Evolutionary conservation across 2,888 invertebrate species (phyloP).

Genomic region (Tupiocoris notatus): DNA sequence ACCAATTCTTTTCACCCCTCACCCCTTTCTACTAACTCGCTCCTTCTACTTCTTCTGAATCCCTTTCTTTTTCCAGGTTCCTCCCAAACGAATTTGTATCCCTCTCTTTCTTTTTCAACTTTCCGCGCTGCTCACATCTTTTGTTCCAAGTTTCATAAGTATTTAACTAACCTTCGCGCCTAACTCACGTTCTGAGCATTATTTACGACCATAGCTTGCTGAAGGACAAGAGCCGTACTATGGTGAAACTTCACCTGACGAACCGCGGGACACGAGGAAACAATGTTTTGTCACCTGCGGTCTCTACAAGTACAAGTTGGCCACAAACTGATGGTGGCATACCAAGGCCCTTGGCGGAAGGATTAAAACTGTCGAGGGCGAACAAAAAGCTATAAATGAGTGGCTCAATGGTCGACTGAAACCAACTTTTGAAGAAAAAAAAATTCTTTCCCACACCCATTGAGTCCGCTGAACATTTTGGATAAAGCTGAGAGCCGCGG

Average conservation of each 20-base stretch:
- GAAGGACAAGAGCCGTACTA: neutral
- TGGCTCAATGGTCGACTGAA: too few species aligned
- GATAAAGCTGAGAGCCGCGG: too few species aligned
- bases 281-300: neutral
- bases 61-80: neutral
- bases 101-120: conserved; percentile 26
- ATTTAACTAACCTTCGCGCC: conserved; percentile 41
- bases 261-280: neutral
- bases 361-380: neutral
- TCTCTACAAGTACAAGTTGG: neutral
- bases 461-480: too few species aligned
- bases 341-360: too few species aligned
- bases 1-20: conserved; percentile 26
- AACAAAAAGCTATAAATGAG: neutral
- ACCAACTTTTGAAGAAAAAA: too few species aligned
- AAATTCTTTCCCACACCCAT: too few species aligned
- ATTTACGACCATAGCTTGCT: neutral
- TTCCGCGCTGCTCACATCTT: conserved; percentile 35
- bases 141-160: conserved; percentile 40
- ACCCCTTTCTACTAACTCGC: conserved; percentile 33
- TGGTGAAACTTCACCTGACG: neutral
- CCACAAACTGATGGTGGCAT: neutral
- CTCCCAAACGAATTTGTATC: conserved; percentile 42
- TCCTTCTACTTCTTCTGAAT: neutral
- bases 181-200: conserved; percentile 32